Conservation (phyloP, 2,888 invertebrate species). For the Disparrhopalites patrizii region DNA sequence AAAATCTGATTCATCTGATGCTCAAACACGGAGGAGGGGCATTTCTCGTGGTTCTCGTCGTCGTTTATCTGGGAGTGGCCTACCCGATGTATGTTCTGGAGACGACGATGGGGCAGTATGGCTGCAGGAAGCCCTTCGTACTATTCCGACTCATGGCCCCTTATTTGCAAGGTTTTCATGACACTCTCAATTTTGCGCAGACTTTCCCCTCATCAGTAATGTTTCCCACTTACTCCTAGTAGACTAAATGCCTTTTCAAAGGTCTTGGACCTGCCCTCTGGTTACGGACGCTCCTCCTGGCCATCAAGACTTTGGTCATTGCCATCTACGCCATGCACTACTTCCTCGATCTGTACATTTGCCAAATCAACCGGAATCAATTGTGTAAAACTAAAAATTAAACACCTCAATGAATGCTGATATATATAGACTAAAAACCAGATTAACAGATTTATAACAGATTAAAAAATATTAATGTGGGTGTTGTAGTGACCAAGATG, state of each 20-base stretch:
- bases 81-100: constrained; percentile 39
- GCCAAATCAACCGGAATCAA: constrained; percentile 17
- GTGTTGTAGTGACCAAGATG: no score
- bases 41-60: constrained; percentile 30
- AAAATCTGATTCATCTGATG: constrained; percentile 29
- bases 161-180: constrained; percentile 22
- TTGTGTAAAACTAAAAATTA: not conserved
- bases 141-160: constrained; percentile 31
- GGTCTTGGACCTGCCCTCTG: constrained; percentile 36
- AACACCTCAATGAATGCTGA: not conserved
- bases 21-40: constrained; percentile 33
- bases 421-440: no score
- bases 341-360: constrained; percentile 35
- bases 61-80: constrained; percentile 33
- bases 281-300: constrained; percentile 34
- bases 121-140: constrained; percentile 34
- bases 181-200: not conserved
- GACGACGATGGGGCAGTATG: constrained; percentile 39
- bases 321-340: constrained; percentile 29
- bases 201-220: not conserved
- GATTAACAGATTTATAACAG: no score
- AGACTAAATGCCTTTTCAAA: not conserved
- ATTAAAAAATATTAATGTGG: no score
- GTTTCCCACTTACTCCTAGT: not conserved
- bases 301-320: constrained; percentile 20